Evolutionary conservation across 1,140 invertebrate genomes (phyloP).

Genomic region (Oryzaephilus surinamensis): DNA sequence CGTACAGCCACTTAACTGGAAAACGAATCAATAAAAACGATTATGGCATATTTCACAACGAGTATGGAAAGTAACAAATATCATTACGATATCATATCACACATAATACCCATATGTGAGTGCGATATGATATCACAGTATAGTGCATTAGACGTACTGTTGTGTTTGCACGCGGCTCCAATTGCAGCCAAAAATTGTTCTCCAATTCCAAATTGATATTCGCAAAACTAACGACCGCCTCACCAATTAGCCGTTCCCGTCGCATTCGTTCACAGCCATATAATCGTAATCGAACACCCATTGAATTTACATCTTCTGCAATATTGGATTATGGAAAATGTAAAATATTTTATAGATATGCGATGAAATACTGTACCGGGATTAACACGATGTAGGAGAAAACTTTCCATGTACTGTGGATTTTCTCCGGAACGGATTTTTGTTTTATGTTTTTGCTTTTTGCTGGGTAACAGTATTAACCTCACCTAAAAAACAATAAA

Average conservation of each 20-base stretch:
- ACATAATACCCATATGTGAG: too few species aligned
- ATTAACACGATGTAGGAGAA: constrained; percentile 81
- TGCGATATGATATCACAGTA: too few species aligned
- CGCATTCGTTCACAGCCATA: constrained; percentile 86
- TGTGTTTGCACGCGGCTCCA: constrained; percentile 71
- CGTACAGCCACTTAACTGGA: constrained; percentile 29
- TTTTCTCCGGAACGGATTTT: constrained; percentile 79
- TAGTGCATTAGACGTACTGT: too few species aligned
- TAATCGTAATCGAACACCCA: constrained; percentile 81
- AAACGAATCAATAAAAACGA: constrained; percentile 1
- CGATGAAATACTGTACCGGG: constrained; percentile 47
- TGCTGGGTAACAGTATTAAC: constrained; percentile 74
- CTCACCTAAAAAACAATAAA: constrained; percentile 50
- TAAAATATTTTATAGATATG: neutral
- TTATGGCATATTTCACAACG: neutral
- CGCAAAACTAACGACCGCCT: constrained; percentile 78
- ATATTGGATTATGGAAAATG: constrained; percentile 5
- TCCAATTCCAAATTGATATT: constrained; percentile 79
- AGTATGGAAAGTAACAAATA: too few species aligned
- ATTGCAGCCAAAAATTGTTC: constrained; percentile 77
- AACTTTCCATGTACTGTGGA: constrained; percentile 87
- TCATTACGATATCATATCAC: too few species aligned
- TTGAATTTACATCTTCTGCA: constrained; percentile 78
- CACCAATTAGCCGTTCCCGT: constrained; percentile 81
- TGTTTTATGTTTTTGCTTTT: constrained; percentile 89